Evolutionary conservation across 2,888 invertebrate genomes (phyloP), one percentile per base, ranked within the genome.

Genomic region (Diloba caeruleocephala): DNA sequence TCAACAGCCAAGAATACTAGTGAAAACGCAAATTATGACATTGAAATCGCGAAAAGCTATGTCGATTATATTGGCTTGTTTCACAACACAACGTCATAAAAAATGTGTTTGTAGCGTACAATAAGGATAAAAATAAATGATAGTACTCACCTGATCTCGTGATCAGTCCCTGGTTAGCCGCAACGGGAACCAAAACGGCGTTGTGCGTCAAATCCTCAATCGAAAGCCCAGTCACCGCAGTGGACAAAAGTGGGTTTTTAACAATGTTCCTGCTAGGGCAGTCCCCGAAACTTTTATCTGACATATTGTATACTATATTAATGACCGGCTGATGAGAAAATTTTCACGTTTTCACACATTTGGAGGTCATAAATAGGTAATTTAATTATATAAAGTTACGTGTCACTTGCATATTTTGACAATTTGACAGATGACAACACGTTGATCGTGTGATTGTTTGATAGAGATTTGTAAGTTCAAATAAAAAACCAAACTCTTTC

Each of bases 131-230:
- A 85, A 86, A 86, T 84, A 82, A 78, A 87, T 82, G 80, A 82
- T 75, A 82, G 82, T 79, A 89, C 92, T 88, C 78, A 92, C 92
- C 92, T 86, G 84, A 85, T 79, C 83, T 79, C 76, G 82, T 77
- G 79, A 82, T 82, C 81, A 84, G 75, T 73, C 81, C 89, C 82
- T 88, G 88, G 78, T 78, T 83, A 55, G 84, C 86, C 55, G 87
- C 81, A 71, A 96, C 96, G 74, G 97, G 96, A 79, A 96, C 90
- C 76, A 97, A 88, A 56, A 96, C 89, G 51, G 96, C 95, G 87
- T 96, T 95, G 81, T 96, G 95, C 65, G 95, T 94, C 89, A 96
- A 95, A 87, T 96, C 96, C 72, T 97, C 96, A 46, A 96, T 94
- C 9, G 96, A 95, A 68, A 95, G 94, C 44, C 96, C 96, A 67